Evolutionary conservation across 2,113 vertebrate genomes (phyloP).

Genomic region (Antigone vipio): DNA sequence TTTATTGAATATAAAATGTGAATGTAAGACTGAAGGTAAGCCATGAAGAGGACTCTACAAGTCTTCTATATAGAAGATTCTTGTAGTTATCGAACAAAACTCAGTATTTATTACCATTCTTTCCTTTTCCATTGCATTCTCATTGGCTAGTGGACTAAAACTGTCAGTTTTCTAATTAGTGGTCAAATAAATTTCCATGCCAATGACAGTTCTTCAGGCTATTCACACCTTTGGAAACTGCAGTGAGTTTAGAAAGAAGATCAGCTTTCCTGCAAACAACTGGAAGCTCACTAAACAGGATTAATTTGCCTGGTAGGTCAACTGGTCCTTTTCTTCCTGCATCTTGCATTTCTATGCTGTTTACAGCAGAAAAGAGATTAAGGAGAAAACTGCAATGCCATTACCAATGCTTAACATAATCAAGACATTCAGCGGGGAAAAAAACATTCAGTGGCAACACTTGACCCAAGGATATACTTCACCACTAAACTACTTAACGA

Average conservation of each 20-base stretch:
- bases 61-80: not conserved
- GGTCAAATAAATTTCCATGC: constrained; percentile 64
- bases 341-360: not conserved
- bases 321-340: not conserved
- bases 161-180: constrained; percentile 38
- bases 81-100: not conserved
- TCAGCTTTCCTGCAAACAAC: constrained; percentile 54
- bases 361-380: constrained; percentile 25
- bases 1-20: not conserved
- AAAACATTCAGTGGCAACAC: not conserved
- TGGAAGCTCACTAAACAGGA: constrained; percentile 12
- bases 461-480: not conserved
- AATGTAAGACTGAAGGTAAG: not conserved
- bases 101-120: not conserved
- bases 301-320: constrained; percentile 4
- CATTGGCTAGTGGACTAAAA: not conserved
- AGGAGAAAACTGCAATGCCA: not conserved
- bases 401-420: constrained; percentile 3
- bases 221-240: constrained; percentile 55
- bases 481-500: not conserved
- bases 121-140: not conserved
- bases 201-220: constrained; percentile 45
- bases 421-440: not conserved
- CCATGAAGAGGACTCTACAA: not conserved
- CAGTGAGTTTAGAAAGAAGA: constrained; percentile 36